Evolutionary conservation across 2,888 invertebrate species (phyloP).

Genomic region (Phlogophora meticulosa): DNA sequence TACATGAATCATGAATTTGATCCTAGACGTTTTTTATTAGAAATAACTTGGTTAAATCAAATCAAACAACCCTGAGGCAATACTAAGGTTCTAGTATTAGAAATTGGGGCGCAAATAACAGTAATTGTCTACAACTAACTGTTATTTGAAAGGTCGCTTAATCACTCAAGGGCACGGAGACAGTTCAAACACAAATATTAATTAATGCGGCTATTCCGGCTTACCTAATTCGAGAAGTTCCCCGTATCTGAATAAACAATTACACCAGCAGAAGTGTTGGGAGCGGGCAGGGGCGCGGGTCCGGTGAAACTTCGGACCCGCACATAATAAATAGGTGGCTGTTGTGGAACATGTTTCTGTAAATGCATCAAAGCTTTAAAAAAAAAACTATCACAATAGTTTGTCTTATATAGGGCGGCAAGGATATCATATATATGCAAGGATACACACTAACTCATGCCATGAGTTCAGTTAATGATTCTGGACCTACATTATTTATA

Average conservation of each 20-base stretch:
- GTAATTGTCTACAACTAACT: constrained; percentile 84
- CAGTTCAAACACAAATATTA: constrained; percentile 90
- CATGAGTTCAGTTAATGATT: no score
- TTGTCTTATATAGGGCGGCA: constrained; percentile 24
- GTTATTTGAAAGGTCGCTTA: constrained; percentile 87
- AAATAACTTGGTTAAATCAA: constrained; percentile 55
- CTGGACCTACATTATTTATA: no score
- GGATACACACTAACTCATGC: no score
- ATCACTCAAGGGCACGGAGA: constrained; percentile 88
- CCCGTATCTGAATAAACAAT: constrained; percentile 89
- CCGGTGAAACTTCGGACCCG: constrained; percentile 38
- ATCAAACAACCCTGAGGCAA: constrained; percentile 72
- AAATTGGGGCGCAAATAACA: constrained; percentile 82
- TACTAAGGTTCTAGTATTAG: constrained; percentile 67
- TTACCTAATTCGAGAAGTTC: constrained; percentile 88
- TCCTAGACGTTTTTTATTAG: constrained; percentile 26
- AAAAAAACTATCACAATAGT: constrained; percentile 10
- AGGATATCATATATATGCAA: no score
- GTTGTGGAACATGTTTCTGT: constrained; percentile 6
- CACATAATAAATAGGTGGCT: constrained; percentile 29
- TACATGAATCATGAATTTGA: constrained; percentile 29
- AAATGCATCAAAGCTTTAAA: not conserved
- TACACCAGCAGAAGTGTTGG: constrained; percentile 82
- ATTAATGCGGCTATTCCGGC: constrained; percentile 88
- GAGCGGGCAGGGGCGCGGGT: constrained; percentile 60